Conservation (phyloP, 2,797 vertebrate species). For the Anguilla obscura region DNA sequence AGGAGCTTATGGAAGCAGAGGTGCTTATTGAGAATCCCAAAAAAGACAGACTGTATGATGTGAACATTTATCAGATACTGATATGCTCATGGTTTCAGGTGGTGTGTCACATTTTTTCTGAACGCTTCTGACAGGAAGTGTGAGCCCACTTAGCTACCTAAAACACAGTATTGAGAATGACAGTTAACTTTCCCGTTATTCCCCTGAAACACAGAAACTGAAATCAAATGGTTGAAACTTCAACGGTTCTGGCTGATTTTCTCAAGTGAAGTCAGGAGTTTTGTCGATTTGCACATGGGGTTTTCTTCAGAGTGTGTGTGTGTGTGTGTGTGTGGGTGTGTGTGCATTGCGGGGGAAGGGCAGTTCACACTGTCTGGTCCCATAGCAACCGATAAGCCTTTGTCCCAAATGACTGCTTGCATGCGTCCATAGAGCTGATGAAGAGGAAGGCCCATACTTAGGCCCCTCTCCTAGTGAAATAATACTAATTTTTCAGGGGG, state of each 20-base stretch:
- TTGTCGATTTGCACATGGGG: not conserved
- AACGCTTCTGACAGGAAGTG: not conserved
- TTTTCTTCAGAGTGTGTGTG: not conserved
- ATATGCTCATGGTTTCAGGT: not conserved
- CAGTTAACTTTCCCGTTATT: not conserved
- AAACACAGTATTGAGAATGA: not conserved
- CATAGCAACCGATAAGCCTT: conserved; percentile 35
- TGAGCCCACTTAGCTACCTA: not conserved
- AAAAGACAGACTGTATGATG: no score
- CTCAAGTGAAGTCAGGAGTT: not conserved
- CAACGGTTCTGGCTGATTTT: not conserved
- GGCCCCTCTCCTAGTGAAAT: not conserved
- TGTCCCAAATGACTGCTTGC: conserved; percentile 30
- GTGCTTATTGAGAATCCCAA: no score
- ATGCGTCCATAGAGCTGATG: not conserved
- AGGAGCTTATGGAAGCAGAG: no score
- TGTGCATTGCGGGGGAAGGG: conserved; percentile 17
- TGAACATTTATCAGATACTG: no score
- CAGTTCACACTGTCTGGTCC: conserved; percentile 37
- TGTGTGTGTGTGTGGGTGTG: not conserved
- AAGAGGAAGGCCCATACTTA: not conserved
- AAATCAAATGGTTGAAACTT: not conserved
- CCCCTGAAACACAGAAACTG: not conserved
- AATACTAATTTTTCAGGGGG: not conserved
- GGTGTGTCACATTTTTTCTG: not conserved